phyloP scores from a whole-genome alignment of 2,797 vertebrate species.

The Cryptoprocta ferox region DNA sequence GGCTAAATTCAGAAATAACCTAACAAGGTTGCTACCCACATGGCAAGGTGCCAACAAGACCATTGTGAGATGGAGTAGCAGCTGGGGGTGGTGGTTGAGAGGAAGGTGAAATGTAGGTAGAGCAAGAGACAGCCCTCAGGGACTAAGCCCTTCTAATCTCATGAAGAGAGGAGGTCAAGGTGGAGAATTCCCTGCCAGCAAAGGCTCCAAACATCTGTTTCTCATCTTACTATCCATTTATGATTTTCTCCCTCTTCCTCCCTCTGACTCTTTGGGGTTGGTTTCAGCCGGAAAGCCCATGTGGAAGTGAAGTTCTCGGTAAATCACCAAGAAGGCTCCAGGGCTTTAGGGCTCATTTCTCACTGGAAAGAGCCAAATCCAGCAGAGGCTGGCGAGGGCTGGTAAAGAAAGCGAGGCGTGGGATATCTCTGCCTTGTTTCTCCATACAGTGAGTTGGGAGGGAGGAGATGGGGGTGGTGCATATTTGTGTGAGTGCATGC shows the following conservation, averaged over 20 bases:
- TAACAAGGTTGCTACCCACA: background rate
- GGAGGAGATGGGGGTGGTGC: fast-evolving
- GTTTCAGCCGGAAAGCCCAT: conserved; percentile 69
- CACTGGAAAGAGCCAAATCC: conserved; percentile 35
- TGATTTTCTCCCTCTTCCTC: conserved; percentile 78
- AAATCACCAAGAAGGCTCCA: conserved; percentile 79
- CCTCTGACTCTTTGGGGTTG: conserved; percentile 74
- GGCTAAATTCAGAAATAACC: background rate
- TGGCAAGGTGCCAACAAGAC: background rate
- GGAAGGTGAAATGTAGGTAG: background rate
- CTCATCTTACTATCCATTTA: conserved; percentile 88
- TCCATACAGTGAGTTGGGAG: background rate
- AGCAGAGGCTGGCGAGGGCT: conserved; percentile 2
- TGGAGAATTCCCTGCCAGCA: conserved; percentile 17
- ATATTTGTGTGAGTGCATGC: background rate
- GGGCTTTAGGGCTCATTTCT: conserved; percentile 76
- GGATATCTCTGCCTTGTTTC: background rate
- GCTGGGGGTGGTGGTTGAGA: fast-evolving
- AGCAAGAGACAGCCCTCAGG: background rate
- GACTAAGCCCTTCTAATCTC: conserved; percentile 9
- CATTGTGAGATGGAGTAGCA: background rate
- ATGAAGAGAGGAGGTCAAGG: background rate
- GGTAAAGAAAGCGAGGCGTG: background rate
- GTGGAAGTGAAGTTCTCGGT: conserved; percentile 71
- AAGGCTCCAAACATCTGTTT: conserved; percentile 91